These are phyloP conservation scores for Gavialis gangeticus DNA, from an alignment of 2,113 vertebrate species.

Conservation along the genomic window DNA sequence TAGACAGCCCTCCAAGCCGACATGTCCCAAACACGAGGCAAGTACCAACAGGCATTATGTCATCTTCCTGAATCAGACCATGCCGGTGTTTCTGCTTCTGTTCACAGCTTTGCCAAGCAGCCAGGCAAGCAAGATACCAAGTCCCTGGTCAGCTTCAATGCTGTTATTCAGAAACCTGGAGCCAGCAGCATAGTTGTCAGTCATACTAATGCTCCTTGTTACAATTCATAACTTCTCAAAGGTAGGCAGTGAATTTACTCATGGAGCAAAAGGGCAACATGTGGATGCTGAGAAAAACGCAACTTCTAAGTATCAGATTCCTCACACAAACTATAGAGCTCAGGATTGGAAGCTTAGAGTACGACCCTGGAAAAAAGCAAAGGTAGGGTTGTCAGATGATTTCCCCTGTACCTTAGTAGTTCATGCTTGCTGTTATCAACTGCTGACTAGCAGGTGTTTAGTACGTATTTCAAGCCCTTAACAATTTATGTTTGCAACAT, in stretches of 20 bases:
- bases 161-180: too few species aligned
- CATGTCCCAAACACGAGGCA: neutral
- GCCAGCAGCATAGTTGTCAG: too few species aligned
- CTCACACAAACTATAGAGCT: neutral
- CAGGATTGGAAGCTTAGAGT: neutral
- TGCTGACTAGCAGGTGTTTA: neutral
- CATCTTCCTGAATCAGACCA: neutral
- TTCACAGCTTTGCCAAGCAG: neutral
- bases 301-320: too few species aligned
- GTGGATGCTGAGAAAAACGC: neutral
- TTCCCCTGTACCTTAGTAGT: too few species aligned
- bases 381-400: neutral
- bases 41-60: neutral
- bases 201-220: neutral
- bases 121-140: neutral
- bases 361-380: neutral
- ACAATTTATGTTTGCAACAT: neutral
- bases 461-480: neutral
- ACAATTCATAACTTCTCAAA: neutral
- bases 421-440: neutral
- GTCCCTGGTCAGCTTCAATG: neutral
- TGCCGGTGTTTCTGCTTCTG: neutral
- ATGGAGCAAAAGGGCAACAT: neutral
- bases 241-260: neutral
- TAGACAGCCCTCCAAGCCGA: neutral